Evolutionary conservation across 1,140 invertebrate species (phyloP).

Genomic region (Drosophila pseudoananassae): DNA sequence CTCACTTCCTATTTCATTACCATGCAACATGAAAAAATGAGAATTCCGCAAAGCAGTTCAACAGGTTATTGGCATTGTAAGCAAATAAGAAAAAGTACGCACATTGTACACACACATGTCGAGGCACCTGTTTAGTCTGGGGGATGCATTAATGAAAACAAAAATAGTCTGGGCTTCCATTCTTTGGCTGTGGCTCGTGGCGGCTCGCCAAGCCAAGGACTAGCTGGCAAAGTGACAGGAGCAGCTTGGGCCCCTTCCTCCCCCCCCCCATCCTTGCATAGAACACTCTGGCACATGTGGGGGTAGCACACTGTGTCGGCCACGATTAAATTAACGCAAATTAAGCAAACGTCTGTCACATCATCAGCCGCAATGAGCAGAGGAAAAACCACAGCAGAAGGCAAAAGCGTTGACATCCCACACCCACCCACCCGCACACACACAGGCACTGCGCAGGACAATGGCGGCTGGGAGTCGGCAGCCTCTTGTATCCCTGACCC

Average conservation of each 20-base stretch:
- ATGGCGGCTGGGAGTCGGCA: slow-evolving; percentile 5
- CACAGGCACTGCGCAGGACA: slow-evolving; percentile 4
- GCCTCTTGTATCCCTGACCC: slow-evolving; percentile 1
- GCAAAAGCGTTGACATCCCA: slow-evolving; percentile 66
- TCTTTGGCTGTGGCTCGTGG: not conserved
- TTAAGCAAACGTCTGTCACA: slow-evolving; percentile 73
- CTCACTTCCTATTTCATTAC: not conserved
- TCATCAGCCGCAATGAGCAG: slow-evolving; percentile 51
- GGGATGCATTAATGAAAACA: slow-evolving; percentile 1
- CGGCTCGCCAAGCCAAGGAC: slow-evolving; percentile 4
- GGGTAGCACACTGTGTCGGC: slow-evolving; percentile 29
- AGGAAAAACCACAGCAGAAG: slow-evolving; percentile 58
- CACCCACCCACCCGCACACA: not conserved
- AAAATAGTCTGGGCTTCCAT: not conserved
- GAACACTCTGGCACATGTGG: slow-evolving; percentile 8
- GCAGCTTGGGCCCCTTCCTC: slow-evolving; percentile 30
- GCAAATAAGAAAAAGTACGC: slow-evolving; percentile 13
- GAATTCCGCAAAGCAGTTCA: slow-evolving; percentile 17
- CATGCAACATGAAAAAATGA: not conserved
- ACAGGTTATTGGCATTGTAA: slow-evolving; percentile 58
- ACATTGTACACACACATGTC: not conserved
- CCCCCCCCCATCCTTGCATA: not conserved
- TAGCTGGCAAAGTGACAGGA: slow-evolving; percentile 37
- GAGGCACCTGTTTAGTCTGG: not conserved
- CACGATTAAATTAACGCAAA: slow-evolving; percentile 76